Base-by-base conservation (phyloP, 30 jellyfish, hydroid and myxozoan genomes). In the Cassiopea andromeda region DNA sequence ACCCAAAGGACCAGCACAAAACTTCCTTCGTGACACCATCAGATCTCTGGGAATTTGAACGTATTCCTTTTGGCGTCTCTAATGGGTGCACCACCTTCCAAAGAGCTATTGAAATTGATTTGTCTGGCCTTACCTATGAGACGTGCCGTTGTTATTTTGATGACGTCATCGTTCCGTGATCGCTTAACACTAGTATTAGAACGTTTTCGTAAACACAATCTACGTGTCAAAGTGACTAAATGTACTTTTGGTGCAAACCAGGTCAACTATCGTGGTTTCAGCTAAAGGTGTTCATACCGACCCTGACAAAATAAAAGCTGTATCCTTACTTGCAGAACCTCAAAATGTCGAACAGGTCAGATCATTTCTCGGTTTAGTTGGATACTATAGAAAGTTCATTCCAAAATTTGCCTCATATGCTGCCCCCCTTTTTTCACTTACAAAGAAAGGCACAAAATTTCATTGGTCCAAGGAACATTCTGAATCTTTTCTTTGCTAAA, bases 1-100 rank as follows among this genome's bases (percentile, higher is more conserved):
- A 79, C 70, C 91, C 85, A 5, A 6, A 67, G 75, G 97, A 91
- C 87, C 70, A 54, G 46, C 87, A 91, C 27, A 91, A 85, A 57
- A 88, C 90, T 12, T 90, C 95, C 1, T 88, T 88, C 54, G 81
- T 50, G 1, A 88, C 95, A 66, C 87, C 95, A 43, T 46, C 15
- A 1, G 95, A 77, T 2, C 64, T 78, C 18, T 88, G 95, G 90
- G 95, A 88, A 50, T 88, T 88, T 78, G 19, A 38, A 48, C 86
- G 89, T 6, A 73, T 80, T 12, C 95, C 97, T 1, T 91, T 84
- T 81, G 97, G 89, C 12, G 91, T 91, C 85, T 76, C 93, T 0
- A 71, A 71, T 46, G 97, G 87, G 7, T 83, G 77, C 2, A 90
- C 94, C 76, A 91, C 94, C 73, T 91, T 91, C 59, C 88, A 85